Conservation (phyloP, 2,888 invertebrate genomes). For the Hesperia comma region DNA sequence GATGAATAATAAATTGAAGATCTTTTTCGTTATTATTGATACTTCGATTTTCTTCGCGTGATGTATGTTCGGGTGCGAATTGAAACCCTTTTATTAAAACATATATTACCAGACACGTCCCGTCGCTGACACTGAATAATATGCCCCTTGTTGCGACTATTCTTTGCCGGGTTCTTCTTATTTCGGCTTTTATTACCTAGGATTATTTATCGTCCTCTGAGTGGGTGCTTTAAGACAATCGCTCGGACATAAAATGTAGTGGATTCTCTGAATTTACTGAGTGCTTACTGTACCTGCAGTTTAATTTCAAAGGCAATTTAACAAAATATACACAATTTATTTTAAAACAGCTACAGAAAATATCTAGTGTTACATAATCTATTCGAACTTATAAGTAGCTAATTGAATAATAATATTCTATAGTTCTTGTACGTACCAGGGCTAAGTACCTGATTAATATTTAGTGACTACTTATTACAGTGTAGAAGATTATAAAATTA, state of each 20-base stretch:
- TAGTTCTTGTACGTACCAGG: no score
- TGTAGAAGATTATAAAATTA: no score
- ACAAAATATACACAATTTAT: neutral
- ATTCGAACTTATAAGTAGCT: no score
- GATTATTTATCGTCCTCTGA: constrained; percentile 68
- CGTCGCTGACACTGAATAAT: constrained; percentile 81
- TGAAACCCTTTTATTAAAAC: constrained; percentile 84
- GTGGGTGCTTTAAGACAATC: constrained; percentile 51
- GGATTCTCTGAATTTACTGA: constrained; percentile 34
- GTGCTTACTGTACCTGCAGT: constrained; percentile 31
- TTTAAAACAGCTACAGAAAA: no score
- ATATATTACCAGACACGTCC: constrained; percentile 80
- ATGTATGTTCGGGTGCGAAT: constrained; percentile 77
- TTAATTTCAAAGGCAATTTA: constrained; percentile 32
- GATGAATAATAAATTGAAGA: constrained; percentile 79
- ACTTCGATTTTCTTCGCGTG: constrained; percentile 72
- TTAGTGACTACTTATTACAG: no score
- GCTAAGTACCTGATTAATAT: no score
- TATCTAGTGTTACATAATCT: no score
- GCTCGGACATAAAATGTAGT: constrained; percentile 37
- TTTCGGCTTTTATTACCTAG: constrained; percentile 75
- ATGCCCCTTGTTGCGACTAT: constrained; percentile 77
- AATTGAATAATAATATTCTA: no score
- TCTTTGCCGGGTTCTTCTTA: constrained; percentile 68
- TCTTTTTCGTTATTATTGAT: constrained; percentile 79